phyloP scores from a whole-genome alignment of 2,113 vertebrate species.

The Crotalus helleri region DNA sequence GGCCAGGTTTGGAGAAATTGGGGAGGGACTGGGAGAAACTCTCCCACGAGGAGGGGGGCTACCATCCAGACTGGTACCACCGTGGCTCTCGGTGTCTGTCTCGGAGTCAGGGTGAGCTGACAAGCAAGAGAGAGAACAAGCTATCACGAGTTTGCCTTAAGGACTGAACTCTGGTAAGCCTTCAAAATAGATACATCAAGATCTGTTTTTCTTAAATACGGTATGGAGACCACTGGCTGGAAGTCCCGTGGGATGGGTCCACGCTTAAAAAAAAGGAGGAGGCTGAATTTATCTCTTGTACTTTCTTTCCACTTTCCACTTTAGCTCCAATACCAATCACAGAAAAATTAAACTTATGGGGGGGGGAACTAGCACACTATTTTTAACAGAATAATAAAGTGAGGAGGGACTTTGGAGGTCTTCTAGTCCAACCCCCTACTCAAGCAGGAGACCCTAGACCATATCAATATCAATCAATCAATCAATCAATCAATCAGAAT shows the following conservation, averaged over 20 bases:
- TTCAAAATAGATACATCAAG: background rate
- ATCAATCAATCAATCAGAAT: too few species aligned
- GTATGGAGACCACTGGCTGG: background rate
- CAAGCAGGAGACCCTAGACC: too few species aligned
- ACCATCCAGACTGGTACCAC: background rate
- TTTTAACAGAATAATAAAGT: background rate
- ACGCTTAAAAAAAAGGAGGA: background rate
- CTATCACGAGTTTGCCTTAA: background rate
- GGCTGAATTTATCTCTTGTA: background rate
- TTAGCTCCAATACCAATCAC: background rate
- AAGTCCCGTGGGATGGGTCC: background rate
- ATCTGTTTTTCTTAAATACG: background rate
- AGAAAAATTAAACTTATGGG: background rate
- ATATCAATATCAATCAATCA: too few species aligned
- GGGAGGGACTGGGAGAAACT: slow-evolving; percentile 28
- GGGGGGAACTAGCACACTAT: background rate
- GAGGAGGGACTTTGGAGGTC: too few species aligned
- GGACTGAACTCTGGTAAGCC: background rate
- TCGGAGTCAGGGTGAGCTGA: slow-evolving; percentile 62
- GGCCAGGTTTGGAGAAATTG: background rate
- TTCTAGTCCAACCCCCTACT: too few species aligned
- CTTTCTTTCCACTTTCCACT: background rate
- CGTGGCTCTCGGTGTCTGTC: slow-evolving; percentile 39
- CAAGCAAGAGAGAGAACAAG: background rate
- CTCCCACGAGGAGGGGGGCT: background rate